Evolutionary conservation across 2,888 invertebrate genomes (phyloP).

Genomic region (Hemaris fuciformis): DNA sequence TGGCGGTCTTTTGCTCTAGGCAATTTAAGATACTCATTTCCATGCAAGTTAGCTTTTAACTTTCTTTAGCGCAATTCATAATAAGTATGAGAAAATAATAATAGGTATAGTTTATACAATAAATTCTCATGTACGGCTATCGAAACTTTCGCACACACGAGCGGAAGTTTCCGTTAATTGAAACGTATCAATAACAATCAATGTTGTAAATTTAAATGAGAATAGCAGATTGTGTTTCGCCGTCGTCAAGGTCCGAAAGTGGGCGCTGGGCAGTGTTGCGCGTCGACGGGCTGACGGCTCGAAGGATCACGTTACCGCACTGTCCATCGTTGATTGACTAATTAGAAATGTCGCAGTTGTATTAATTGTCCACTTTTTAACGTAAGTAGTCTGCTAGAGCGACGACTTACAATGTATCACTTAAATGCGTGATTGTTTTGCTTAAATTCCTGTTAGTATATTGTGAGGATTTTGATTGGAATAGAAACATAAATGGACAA

Average conservation of each 20-base stretch:
- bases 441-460: too few species aligned
- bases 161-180: not conserved
- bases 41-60: too few species aligned
- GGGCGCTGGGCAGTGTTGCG: constrained; percentile 37
- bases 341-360: not conserved
- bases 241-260: constrained; percentile 48
- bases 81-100: not conserved
- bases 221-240: constrained; percentile 45
- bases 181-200: constrained; percentile 1
- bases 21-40: too few species aligned
- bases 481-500: too few species aligned
- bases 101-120: not conserved
- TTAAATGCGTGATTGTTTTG: too few species aligned
- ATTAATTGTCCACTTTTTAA: not conserved
- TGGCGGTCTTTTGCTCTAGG: too few species aligned
- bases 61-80: too few species aligned
- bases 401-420: too few species aligned
- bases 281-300: constrained; percentile 40
- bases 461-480: too few species aligned
- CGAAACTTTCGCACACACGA: not conserved
- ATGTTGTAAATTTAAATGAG: not conserved
- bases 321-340: not conserved
- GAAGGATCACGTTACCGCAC: constrained; percentile 19
- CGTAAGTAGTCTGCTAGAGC: too few species aligned
- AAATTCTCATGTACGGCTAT: not conserved